These are phyloP conservation scores for Leptodactylus fuscus DNA, from an alignment of 2,113 vertebrate genomes.

Conservation along the genomic window DNA sequence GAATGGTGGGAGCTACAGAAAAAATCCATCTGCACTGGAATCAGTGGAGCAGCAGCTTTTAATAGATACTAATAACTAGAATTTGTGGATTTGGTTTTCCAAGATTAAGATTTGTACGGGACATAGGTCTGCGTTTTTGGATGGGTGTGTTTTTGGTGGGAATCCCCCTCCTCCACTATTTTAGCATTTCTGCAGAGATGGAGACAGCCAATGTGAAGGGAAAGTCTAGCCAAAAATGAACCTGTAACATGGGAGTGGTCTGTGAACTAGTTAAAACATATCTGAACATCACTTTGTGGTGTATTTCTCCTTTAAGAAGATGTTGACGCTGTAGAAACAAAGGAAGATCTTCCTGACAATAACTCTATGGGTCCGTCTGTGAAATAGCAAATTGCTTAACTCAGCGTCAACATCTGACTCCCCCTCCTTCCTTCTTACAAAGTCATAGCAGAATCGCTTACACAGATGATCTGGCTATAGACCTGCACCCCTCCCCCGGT, in stretches of 20 bases:
- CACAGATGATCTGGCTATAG: background rate
- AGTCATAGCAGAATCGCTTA: background rate
- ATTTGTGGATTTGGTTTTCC: no score
- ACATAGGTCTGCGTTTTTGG: no score
- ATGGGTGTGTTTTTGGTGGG: background rate
- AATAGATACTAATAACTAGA: no score
- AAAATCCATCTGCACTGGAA: no score
- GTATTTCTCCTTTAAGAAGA: background rate
- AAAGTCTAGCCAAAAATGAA: background rate
- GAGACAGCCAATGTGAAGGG: background rate
- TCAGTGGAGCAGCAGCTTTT: no score
- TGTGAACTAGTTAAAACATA: no score
- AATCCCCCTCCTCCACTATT: no score
- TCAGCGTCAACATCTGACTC: constrained; percentile 33
- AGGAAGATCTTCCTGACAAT: background rate
- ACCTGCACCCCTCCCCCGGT: background rate
- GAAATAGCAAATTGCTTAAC: constrained; percentile 39
- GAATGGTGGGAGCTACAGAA: no score
- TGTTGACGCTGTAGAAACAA: background rate
- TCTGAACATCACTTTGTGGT: background rate
- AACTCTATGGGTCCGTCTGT: background rate
- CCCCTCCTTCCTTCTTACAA: background rate
- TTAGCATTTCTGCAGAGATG: no score
- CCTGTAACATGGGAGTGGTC: background rate
- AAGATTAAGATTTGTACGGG: background rate